These are phyloP conservation scores for human DNA, from an alignment of 2,113 vertebrate genomes.

Conservation along the genomic window DNA sequence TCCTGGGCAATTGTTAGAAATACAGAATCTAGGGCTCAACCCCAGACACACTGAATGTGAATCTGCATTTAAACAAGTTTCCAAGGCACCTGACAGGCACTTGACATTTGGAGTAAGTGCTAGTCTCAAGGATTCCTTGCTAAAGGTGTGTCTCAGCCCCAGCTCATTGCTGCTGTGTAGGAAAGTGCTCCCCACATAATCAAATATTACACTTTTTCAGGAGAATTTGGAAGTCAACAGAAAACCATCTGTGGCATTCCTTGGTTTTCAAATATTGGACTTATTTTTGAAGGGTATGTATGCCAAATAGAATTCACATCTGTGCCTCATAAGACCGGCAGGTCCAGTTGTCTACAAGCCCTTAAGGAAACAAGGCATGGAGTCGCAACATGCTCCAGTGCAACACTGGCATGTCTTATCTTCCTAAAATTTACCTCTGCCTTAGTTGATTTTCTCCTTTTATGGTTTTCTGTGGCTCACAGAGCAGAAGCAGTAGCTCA, in stretches of 20 bases:
- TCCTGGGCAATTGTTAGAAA: background rate
- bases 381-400: background rate
- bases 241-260: background rate
- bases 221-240: background rate
- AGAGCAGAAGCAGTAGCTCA: background rate
- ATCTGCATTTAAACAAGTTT: background rate
- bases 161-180: background rate
- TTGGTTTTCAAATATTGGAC: background rate
- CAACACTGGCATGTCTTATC: background rate
- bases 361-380: background rate
- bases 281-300: background rate
- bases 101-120: background rate
- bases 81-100: background rate
- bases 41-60: background rate
- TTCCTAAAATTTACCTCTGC: background rate
- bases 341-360: background rate
- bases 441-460: background rate
- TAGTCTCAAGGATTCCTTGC: background rate
- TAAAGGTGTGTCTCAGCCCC: background rate
- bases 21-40: background rate
- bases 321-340: background rate
- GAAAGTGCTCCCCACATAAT: background rate
- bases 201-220: background rate
- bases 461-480: background rate
- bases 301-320: background rate